These are phyloP conservation scores for Volucella zonaria DNA, from an alignment of 2,888 invertebrate genomes.

Conservation along the genomic window DNA sequence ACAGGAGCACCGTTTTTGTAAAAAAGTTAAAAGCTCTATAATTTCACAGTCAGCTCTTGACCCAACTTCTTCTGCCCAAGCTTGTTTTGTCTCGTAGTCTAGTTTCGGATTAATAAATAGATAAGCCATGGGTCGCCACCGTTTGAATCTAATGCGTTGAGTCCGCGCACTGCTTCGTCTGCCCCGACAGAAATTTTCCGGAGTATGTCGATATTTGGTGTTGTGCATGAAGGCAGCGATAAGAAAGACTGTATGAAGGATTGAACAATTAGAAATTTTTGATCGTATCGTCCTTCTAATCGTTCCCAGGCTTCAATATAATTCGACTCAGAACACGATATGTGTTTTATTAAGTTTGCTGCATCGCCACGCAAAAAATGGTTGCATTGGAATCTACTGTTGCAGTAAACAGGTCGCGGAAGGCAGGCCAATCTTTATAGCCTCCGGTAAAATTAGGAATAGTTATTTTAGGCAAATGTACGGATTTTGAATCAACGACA, in stretches of 20 bases:
- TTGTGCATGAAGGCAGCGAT: neutral
- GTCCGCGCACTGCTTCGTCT: conserved; percentile 25
- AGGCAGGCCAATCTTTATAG: no score
- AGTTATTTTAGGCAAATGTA: no score
- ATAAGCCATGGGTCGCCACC: conserved; percentile 36
- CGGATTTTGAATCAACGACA: no score
- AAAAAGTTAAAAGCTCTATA: no score
- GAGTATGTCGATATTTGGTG: conserved; percentile 29
- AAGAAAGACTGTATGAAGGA: neutral
- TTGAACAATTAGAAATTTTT: neutral
- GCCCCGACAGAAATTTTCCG: no score
- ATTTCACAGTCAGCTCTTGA: no score
- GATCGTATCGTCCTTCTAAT: neutral
- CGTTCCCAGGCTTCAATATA: neutral
- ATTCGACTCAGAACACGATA: neutral
- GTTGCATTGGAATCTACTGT: no score
- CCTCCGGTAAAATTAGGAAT: no score
- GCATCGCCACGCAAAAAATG: no score
- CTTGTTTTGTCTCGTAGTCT: neutral
- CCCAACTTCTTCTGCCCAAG: conserved; percentile 21
- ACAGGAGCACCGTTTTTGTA: no score
- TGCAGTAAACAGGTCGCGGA: no score
- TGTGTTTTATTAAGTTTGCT: neutral
- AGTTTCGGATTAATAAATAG: conserved; percentile 35
- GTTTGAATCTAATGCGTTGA: conserved; percentile 28